Evolutionary conservation across 2,888 invertebrate species (phyloP).

Genomic region (Morinoia aosen): DNA sequence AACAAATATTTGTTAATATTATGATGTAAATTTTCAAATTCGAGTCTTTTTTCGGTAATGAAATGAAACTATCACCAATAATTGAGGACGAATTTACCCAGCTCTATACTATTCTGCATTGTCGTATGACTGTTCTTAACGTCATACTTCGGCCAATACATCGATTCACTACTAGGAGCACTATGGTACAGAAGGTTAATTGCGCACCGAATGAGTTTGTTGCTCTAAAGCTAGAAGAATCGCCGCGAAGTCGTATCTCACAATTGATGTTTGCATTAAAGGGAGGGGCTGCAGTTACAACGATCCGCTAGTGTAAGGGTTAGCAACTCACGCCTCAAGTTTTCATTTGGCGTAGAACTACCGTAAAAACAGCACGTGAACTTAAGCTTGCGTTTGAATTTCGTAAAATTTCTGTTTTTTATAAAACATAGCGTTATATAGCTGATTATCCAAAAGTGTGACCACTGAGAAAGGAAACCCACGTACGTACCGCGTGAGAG

Average conservation of each 20-base stretch:
- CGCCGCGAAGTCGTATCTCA: background rate
- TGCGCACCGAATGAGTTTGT: background rate
- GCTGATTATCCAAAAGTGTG: background rate
- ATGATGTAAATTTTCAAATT: background rate
- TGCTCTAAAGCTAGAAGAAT: background rate
- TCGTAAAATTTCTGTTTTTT: background rate
- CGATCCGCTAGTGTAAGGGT: background rate
- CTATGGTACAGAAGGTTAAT: background rate
- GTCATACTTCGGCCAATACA: background rate
- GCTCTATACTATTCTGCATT: background rate
- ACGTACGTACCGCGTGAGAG: background rate
- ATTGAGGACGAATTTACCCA: background rate
- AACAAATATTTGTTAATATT: background rate
- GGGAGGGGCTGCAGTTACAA: background rate
- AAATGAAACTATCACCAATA: background rate
- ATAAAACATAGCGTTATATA: background rate
- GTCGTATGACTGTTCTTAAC: background rate
- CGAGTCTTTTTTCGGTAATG: background rate
- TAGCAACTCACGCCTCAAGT: background rate
- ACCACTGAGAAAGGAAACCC: background rate
- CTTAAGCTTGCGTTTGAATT: background rate
- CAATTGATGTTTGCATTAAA: background rate
- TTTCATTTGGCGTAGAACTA: background rate
- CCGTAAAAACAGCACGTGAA: background rate
- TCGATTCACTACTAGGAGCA: background rate